phyloP scores from a whole-genome alignment of 1,140 invertebrate genomes.

The Drosophila aff. region DNA sequence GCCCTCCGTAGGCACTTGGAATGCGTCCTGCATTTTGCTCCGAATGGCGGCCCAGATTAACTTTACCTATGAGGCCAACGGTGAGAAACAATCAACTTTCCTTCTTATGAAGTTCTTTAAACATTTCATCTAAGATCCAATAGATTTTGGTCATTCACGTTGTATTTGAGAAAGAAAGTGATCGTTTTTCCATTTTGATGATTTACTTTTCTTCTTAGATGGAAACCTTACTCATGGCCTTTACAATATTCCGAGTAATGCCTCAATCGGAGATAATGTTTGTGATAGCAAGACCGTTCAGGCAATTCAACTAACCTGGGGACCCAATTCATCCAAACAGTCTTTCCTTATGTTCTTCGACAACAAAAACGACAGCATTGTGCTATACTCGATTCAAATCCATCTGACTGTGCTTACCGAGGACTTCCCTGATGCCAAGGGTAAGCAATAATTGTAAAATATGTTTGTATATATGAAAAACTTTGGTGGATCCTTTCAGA shows the following conservation, averaged over 20 bases:
- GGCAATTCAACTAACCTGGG: conserved; percentile 70
- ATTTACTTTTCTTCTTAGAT: conserved; percentile 40
- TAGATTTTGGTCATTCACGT: too few relatives aligned
- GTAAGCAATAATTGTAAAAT: conserved; percentile 30
- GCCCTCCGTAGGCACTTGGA: conserved; percentile 87
- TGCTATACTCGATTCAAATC: conserved; percentile 58
- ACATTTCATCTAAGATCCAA: neutral
- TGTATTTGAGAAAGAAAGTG: neutral
- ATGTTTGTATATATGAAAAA: neutral
- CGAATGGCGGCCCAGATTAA: conserved; percentile 88
- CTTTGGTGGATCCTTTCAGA: conserved; percentile 66
- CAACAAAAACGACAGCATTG: conserved; percentile 46
- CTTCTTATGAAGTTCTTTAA: neutral
- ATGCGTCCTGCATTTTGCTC: conserved; percentile 87
- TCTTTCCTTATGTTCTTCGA: conserved; percentile 61
- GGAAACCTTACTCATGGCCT: conserved; percentile 58
- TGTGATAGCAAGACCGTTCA: conserved; percentile 60
- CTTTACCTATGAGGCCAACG: conserved; percentile 86
- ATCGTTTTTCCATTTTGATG: neutral
- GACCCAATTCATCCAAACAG: conserved; percentile 50
- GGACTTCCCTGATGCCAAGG: conserved; percentile 75
- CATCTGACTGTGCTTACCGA: conserved; percentile 44
- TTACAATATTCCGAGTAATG: conserved; percentile 69
- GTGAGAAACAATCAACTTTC: conserved; percentile 48
- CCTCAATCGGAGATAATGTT: conserved; percentile 55